Base-by-base conservation (phyloP, 1,140 invertebrate species). In the Pomacea maculata region DNA sequence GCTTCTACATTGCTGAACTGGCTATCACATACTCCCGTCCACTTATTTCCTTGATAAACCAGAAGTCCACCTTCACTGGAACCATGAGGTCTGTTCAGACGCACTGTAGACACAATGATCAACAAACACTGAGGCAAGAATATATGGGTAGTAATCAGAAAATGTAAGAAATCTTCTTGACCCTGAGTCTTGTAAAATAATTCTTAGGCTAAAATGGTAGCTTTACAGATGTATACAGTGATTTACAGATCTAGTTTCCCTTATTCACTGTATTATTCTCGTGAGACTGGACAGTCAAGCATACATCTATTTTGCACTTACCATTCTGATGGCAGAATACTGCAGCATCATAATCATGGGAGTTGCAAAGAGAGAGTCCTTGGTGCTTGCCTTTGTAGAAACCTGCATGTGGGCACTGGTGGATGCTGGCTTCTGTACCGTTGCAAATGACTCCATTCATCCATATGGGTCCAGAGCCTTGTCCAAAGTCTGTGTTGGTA, bases 291-390 rank as follows among this genome's bases (percentile, higher is more conserved):
- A 45, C 34, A 45, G 34, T 45, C 6, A 4, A 4, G 29, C 21
- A 77, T 45, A 25, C 25, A 25, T 25, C 25, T 57, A 7, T 57
- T 5, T 10, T 63, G 29, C 55, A 75, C 83, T 84, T 82, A 90
- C 89, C 86, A 80, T 86, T 85, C 70, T 85, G 85, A 70, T 84
- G 87, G 74, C 89, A 90, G 75, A 87, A 87, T 0, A 89, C 88
- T 68, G 85, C 82, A 57, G 88, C 89, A 85, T 90, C 89, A 70
- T 86, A 83, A 19, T 82, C 75, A 68, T 90, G 89, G n/a, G 80
- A 83, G 21, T 82, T 80, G 80, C 89, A 86, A 52, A 82, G 79
- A 82, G 74, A 61, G 68, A 29, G 34, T 45, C 45, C 80, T 80
- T 65, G 64, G 77, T 76, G 78, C 77, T 81, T 64, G 45, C 78